Evolutionary conservation across 2,113 vertebrate genomes (phyloP), one percentile per base, ranked within the genome.

Genomic region (Malurus elegans): DNA sequence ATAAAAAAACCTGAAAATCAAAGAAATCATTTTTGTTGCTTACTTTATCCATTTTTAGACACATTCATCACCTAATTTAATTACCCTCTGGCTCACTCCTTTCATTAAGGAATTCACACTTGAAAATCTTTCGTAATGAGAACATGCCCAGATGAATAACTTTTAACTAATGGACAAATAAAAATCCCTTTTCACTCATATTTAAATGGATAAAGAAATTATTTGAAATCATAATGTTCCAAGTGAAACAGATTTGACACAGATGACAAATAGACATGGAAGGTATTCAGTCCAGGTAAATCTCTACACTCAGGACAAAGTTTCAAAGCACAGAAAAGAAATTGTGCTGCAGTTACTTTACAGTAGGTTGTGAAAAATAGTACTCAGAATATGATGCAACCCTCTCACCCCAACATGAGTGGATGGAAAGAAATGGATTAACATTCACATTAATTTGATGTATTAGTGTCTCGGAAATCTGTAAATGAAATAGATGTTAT

Each of bases 381-480:
- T 69, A 8, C 8, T 73, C 20, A 62, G 40, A 32, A 58, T 70
- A 76, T 12, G 65, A 53, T 28, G 13, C 5, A 32, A 80, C 21
- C 4, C 24, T 86, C 28, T 9, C 7, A 56, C 4, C 6, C 9
- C 44, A 45, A 19, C 3, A 3, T 28, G 50, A 38, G 36, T 25
- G 15, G 10, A 47, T 36, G 24, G 40, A 95, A 85, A 64, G 8
- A 75, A 71, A 79, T 61, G 6, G 11, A 60, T 86, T 73, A n/a
- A 76, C 8, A 20, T 75, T 72, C 79, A 5, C 18, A n/a, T 44
- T 75, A 61, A 28, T 23, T 86, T 31, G 18, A 74, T 11, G 6
- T 12, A 80, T 69, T 76, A 0, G 0, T n/a, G 13, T 19, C 29
- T 75, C 2, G 2, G 29, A 82, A 92, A 64, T 56, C 4, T 1